Conservation (phyloP, 92 coral and sea anemone species). For the Epizoanthus ramosus region DNA sequence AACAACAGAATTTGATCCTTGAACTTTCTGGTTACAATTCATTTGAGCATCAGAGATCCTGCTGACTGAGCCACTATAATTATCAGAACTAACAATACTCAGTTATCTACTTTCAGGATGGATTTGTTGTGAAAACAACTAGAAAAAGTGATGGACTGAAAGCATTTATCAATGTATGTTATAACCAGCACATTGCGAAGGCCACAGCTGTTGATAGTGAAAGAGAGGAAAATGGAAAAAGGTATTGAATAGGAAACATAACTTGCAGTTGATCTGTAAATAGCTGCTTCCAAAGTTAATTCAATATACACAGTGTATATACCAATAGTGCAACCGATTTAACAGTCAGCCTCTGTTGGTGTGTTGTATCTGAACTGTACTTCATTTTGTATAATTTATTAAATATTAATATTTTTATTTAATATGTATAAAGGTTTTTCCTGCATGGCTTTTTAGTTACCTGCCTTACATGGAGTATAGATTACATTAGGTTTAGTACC, state of each 20-base stretch:
- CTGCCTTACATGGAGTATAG: too few relatives aligned
- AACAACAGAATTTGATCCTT: too few relatives aligned
- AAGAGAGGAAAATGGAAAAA: slow-evolving; percentile 71
- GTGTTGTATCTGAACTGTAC: too few relatives aligned
- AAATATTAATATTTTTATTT: too few relatives aligned
- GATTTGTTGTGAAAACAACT: slow-evolving; percentile 94
- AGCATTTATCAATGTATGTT: slow-evolving; percentile 88
- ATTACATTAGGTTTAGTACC: too few relatives aligned
- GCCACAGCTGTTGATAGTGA: slow-evolving; percentile 64
- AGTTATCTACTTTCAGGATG: slow-evolving; percentile 65
- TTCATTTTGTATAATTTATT: too few relatives aligned
- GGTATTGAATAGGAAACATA: slow-evolving; percentile 33
- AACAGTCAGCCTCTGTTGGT: too few relatives aligned
- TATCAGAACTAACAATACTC: too few relatives aligned
- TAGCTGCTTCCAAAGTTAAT: not conserved
- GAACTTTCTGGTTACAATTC: not conserved
- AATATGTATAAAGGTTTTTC: too few relatives aligned
- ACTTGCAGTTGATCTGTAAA: not conserved
- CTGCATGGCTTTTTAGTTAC: too few relatives aligned
- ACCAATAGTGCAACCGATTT: too few relatives aligned
- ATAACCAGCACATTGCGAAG: slow-evolving; percentile 74
- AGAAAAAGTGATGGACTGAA: slow-evolving; percentile 70
- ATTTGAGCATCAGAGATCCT: not conserved
- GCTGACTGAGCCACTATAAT: not conserved
- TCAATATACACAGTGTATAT: not conserved